These are phyloP conservation scores for Willisornis vidua DNA, from an alignment of 2,113 vertebrate species.

Conservation along the genomic window DNA sequence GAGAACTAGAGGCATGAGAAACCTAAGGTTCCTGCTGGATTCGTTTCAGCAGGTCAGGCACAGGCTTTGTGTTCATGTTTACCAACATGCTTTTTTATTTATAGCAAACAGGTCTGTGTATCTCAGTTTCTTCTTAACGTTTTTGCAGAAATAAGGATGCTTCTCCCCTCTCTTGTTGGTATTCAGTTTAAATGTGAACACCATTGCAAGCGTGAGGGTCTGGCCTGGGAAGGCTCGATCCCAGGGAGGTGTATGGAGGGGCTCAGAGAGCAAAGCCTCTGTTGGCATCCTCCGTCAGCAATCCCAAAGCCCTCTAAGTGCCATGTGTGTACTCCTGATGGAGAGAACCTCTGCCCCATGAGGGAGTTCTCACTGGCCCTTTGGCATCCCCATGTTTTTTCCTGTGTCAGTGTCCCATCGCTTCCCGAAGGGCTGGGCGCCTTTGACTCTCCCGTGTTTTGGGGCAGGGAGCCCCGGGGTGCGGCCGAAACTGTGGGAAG, in stretches of 20 bases:
- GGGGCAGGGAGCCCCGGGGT: background rate
- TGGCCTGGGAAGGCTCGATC: fast-evolving
- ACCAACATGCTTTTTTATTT: background rate
- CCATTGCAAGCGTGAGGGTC: fast-evolving
- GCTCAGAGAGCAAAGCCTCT: background rate
- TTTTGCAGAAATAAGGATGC: background rate
- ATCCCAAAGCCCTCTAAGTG: background rate
- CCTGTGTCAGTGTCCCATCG: background rate
- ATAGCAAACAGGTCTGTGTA: background rate
- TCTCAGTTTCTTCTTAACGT: fast-evolving
- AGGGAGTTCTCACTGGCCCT: background rate
- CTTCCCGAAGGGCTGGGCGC: background rate
- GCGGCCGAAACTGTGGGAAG: background rate
- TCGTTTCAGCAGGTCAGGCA: fast-evolving
- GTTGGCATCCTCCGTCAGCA: background rate
- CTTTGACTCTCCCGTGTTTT: background rate
- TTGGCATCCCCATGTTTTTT: background rate
- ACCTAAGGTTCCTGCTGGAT: background rate
- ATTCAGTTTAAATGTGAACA: background rate
- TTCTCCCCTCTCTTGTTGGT: background rate
- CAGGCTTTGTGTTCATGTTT: background rate
- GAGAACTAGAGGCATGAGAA: background rate
- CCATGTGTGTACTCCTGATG: fast-evolving
- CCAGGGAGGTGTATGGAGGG: fast-evolving
- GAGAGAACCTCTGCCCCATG: background rate